Conservation (phyloP, 2,888 invertebrate species). For the Octonoba sinensis region DNA sequence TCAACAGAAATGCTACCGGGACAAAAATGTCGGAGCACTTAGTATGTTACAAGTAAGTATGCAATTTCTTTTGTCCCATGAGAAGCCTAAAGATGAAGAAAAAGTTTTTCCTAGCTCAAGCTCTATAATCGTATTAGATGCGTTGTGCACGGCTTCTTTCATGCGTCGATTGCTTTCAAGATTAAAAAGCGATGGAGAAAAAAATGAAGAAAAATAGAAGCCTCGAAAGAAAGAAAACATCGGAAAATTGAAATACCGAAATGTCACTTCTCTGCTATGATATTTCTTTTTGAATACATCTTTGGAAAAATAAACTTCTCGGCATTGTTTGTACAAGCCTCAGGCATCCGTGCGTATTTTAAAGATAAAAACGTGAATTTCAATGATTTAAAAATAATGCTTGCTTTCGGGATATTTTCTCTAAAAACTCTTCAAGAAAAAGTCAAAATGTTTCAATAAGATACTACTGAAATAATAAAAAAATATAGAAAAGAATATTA, state of each 20-base stretch:
- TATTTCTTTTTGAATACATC: constrained; percentile 39
- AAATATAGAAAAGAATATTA: too few species aligned
- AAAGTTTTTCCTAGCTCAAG: constrained; percentile 29
- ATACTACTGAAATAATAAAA: too few species aligned
- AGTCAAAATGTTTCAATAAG: too few species aligned
- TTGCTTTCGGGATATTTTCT: constrained; percentile 15
- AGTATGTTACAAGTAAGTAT: neutral
- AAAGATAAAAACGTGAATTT: constrained; percentile 23
- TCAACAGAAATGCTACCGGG: neutral
- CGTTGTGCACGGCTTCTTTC: constrained; percentile 25
- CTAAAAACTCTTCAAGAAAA: too few species aligned
- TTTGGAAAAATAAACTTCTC: constrained; percentile 30
- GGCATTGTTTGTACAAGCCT: constrained; percentile 22
- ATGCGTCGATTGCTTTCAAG: constrained; percentile 44
- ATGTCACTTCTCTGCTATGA: constrained; percentile 30
- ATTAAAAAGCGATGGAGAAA: constrained; percentile 33
- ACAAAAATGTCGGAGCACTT: constrained; percentile 27
- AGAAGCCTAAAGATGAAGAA: constrained; percentile 1
- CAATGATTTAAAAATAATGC: constrained; percentile 32
- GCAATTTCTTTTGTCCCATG: constrained; percentile 17
- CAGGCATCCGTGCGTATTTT: constrained; percentile 1
- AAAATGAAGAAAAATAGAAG: constrained; percentile 6
- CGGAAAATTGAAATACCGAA: constrained; percentile 26
- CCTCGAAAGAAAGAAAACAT: constrained; percentile 10
- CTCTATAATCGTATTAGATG: constrained; percentile 47